These are phyloP conservation scores for Synanthedon andrenaeformis DNA, from an alignment of 2,888 invertebrate genomes.

Conservation along the genomic window DNA sequence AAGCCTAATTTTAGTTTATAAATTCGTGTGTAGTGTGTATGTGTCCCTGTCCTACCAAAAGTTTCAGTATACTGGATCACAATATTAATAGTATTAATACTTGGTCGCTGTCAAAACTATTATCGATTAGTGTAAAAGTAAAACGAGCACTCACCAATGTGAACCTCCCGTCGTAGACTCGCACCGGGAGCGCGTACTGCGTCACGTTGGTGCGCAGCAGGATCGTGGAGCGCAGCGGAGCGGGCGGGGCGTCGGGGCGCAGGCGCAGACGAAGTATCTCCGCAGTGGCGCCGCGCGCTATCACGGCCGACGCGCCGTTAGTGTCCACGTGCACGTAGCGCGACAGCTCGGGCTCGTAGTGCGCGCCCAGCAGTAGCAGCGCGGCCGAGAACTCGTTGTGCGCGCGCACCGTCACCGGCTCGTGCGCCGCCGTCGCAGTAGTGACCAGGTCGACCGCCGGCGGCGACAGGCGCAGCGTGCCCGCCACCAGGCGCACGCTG, in stretches of 20 bases:
- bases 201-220: conserved; percentile 61
- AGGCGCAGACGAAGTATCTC: conserved; percentile 11
- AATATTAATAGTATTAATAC: too few relatives aligned
- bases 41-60: too few relatives aligned
- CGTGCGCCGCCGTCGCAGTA: conserved; percentile 11
- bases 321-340: too few relatives aligned
- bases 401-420: conserved; percentile 24
- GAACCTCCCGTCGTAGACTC: conserved; percentile 55
- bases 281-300: conserved; percentile 10
- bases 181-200: conserved; percentile 50
- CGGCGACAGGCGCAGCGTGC: conserved; percentile 27
- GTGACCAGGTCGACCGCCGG: conserved; percentile 25
- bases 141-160: conserved; percentile 22
- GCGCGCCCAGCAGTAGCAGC: conserved; percentile 23
- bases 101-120: too few relatives aligned
- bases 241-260: conserved; percentile 7
- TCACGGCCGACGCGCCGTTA: not conserved
- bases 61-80: too few relatives aligned
- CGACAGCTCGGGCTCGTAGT: conserved; percentile 16
- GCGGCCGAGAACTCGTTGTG: conserved; percentile 38
- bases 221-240: conserved; percentile 16
- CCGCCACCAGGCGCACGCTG: conserved; percentile 43
- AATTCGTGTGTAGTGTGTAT: too few relatives aligned
- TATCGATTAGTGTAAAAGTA: too few relatives aligned
- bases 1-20: too few relatives aligned